Evolutionary conservation across 2,888 invertebrate genomes (phyloP).

Genomic region (Diarsia rubi): DNA sequence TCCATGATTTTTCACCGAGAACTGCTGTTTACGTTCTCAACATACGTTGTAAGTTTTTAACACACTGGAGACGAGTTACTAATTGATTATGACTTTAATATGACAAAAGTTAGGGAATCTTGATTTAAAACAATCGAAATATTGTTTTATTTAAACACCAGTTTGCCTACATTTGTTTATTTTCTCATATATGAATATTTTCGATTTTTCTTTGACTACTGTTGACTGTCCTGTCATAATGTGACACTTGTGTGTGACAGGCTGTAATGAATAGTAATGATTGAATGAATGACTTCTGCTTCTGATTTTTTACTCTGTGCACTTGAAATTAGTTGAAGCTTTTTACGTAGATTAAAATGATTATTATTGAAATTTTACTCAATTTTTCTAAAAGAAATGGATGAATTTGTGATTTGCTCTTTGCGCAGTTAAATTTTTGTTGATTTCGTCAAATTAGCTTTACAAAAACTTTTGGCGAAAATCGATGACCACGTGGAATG

Average conservation of each 20-base stretch:
- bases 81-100: not conserved
- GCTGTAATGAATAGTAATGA: too few relatives aligned
- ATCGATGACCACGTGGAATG: constrained; percentile 28
- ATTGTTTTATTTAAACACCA: not conserved
- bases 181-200: not conserved
- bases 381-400: not conserved
- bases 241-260: too few relatives aligned
- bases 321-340: not conserved
- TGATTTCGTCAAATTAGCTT: constrained; percentile 17
- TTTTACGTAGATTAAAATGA: too few relatives aligned
- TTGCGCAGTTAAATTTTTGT: constrained; percentile 6
- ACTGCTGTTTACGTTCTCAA: not conserved
- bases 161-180: constrained; percentile 2
- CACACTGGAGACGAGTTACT: not conserved
- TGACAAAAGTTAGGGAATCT: constrained; percentile 3
- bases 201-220: constrained; percentile 24
- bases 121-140: not conserved
- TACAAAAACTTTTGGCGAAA: not conserved
- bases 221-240: not conserved
- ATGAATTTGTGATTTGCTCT: not conserved
- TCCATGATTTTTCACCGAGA: constrained; percentile 76
- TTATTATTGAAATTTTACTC: not conserved
- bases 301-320: constrained; percentile 1
- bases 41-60: not conserved
- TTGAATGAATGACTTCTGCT: not conserved